Evolutionary conservation across 2,888 invertebrate genomes (phyloP).

Genomic region (Zootermopsis nevadensis): DNA sequence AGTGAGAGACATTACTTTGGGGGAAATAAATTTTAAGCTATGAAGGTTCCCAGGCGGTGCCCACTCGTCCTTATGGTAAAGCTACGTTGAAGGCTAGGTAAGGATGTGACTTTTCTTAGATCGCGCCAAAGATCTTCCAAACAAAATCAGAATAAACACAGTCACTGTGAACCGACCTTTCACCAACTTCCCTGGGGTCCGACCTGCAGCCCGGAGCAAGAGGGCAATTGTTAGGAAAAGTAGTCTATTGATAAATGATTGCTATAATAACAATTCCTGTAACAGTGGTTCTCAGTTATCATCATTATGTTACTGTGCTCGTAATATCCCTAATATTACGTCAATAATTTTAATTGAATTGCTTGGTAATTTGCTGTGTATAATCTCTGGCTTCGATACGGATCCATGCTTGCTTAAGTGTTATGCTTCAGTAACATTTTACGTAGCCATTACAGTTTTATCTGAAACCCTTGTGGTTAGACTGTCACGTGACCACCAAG

Average conservation of each 20-base stretch:
- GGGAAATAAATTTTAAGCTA: too few species aligned
- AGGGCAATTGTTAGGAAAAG: neutral
- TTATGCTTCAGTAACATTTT: neutral
- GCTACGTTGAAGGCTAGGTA: too few species aligned
- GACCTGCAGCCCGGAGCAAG: neutral
- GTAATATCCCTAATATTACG: neutral
- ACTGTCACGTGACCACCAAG: neutral
- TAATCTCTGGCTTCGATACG: neutral
- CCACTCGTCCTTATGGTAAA: too few species aligned
- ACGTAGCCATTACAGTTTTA: neutral
- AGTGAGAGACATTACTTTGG: too few species aligned
- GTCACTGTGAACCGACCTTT: neutral
- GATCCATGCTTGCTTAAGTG: too few species aligned
- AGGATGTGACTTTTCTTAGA: too few species aligned
- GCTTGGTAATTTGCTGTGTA: neutral
- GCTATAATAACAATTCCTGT: neutral
- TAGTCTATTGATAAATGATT: neutral
- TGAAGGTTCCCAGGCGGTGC: too few species aligned
- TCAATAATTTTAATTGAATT: neutral
- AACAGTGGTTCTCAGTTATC: neutral
- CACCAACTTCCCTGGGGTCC: neutral
- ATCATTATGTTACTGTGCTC: neutral
- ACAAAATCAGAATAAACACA: too few species aligned
- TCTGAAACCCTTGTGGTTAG: neutral
- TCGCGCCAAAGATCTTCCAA: too few species aligned